Percentiles rank a stretch among this genome's conserved stretches.
phyloP scores from a whole-genome alignment of 2,888 invertebrate genomes.

The Disparrhopalites patrizii region DNA sequence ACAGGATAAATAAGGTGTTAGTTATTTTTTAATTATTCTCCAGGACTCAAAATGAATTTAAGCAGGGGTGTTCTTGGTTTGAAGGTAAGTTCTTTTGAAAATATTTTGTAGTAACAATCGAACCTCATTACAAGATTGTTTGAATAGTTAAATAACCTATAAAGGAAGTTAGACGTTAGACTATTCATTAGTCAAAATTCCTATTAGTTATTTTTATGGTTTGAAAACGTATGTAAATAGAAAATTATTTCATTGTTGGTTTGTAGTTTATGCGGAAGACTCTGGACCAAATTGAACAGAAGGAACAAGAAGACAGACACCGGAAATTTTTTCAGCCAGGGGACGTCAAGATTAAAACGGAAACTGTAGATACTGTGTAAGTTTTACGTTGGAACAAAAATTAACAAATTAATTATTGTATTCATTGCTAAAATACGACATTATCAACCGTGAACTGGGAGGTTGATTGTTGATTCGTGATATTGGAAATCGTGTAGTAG shows the following conservation, averaged over 20 bases:
- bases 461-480: no score
- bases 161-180: no score
- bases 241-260: not conserved
- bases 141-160: no score
- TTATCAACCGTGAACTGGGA: no score
- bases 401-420: not conserved
- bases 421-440: not conserved
- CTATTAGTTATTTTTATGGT: slow-evolving; percentile 1
- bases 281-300: slow-evolving; percentile 35
- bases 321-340: slow-evolving; percentile 32
- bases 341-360: not conserved
- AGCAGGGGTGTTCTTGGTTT: slow-evolving; percentile 16
- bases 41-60: slow-evolving; percentile 1
- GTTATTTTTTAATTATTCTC: no score
- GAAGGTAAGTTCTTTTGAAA: not conserved
- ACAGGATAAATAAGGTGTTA: no score
- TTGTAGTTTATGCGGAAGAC: slow-evolving; percentile 46
- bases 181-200: no score
- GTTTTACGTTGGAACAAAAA: not conserved
- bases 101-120: no score
- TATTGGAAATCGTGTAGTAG: no score
- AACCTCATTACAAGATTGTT: no score
- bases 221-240: not conserved
- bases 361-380: not conserved
- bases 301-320: slow-evolving; percentile 34